Conservation (phyloP, 2,888 invertebrate species). For the Protula sp. region DNA sequence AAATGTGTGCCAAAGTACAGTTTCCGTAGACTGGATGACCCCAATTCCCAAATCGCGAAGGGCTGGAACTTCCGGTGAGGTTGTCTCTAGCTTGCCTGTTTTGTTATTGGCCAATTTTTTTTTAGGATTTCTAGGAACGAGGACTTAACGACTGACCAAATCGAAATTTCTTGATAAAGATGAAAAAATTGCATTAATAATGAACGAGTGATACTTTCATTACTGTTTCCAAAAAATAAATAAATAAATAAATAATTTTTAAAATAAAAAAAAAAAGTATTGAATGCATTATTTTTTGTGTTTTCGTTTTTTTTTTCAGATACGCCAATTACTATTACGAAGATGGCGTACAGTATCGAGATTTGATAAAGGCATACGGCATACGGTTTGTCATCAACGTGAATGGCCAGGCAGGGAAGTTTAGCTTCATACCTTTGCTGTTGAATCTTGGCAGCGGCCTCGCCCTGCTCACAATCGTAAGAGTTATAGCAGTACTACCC, state of each 20-base stretch:
- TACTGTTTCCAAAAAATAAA: too few relatives aligned
- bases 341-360: slow-evolving; percentile 39
- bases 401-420: slow-evolving; percentile 56
- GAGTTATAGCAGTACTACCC: too few relatives aligned
- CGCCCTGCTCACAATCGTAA: slow-evolving; percentile 56
- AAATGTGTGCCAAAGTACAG: slow-evolving; percentile 55
- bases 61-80: slow-evolving; percentile 57
- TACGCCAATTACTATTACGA: slow-evolving; percentile 52
- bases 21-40: slow-evolving; percentile 55
- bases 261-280: too few relatives aligned
- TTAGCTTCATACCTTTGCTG: slow-evolving; percentile 55
- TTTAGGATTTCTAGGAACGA: too few relatives aligned
- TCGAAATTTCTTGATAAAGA: too few relatives aligned
- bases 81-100: neutral
- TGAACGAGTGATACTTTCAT: too few relatives aligned
- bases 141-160: too few relatives aligned
- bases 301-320: too few relatives aligned
- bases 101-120: too few relatives aligned
- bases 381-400: slow-evolving; percentile 56
- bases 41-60: slow-evolving; percentile 47
- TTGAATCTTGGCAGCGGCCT: slow-evolving; percentile 57
- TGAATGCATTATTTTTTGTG: too few relatives aligned
- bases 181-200: too few relatives aligned
- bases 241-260: too few relatives aligned
- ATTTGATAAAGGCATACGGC: slow-evolving; percentile 55